These are phyloP conservation scores for Lagria hirta DNA, from an alignment of 2,888 invertebrate genomes.

Conservation along the genomic window DNA sequence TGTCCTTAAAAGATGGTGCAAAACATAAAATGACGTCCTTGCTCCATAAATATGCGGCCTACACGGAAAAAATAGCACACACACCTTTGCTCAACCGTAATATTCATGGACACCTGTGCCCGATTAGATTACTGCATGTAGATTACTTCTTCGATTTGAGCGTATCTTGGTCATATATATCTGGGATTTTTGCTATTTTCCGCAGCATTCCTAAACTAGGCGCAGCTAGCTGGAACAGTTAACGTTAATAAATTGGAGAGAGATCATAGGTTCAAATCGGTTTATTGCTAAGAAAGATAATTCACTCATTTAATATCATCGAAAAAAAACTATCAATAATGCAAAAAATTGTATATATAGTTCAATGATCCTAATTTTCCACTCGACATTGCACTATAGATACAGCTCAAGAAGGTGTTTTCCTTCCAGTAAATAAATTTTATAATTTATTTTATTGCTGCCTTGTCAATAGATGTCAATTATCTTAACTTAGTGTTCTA, in stretches of 20 bases:
- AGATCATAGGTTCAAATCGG: conserved; percentile 37
- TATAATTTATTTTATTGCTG: too few species aligned
- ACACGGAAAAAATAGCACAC: conserved; percentile 42
- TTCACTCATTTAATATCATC: conserved; percentile 26
- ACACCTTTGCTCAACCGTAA: conserved; percentile 41
- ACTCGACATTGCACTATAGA: conserved; percentile 18
- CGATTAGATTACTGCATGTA: conserved; percentile 47
- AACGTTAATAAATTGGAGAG: conserved; percentile 36
- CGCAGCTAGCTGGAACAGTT: conserved; percentile 35
- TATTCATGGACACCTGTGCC: conserved; percentile 49
- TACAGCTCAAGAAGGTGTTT: conserved; percentile 12
- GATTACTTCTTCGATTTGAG: conserved; percentile 44
- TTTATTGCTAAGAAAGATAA: conserved; percentile 25
- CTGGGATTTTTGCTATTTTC: conserved; percentile 30
- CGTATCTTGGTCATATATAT: conserved; percentile 31
- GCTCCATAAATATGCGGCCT: conserved; percentile 45
- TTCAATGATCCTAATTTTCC: conserved; percentile 27
- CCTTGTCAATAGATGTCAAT: too few species aligned
- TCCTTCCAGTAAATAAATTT: background rate
- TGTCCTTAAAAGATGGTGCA: conserved; percentile 20
- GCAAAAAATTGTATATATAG: conserved; percentile 28
- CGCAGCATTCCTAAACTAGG: conserved; percentile 36
- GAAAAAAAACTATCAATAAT: conserved; percentile 11
- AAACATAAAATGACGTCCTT: conserved; percentile 40
- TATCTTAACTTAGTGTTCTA: too few species aligned